phyloP scores from a whole-genome alignment of 2,113 vertebrate species.

The Sarotherodon lohbergeri region DNA sequence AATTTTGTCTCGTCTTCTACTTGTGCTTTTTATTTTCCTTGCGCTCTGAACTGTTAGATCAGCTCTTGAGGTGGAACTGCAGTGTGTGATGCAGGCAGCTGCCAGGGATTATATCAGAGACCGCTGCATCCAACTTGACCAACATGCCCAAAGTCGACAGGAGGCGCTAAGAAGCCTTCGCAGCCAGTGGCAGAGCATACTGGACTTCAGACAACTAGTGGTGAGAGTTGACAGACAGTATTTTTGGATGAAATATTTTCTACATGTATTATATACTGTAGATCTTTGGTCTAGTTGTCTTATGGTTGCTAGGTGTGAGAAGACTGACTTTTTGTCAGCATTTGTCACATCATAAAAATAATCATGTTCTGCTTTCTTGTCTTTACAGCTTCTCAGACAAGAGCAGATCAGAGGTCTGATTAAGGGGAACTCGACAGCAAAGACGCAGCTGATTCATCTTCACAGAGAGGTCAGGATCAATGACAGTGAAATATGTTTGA shows the following conservation, averaged over 20 bases:
- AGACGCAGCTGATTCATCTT: constrained; percentile 58
- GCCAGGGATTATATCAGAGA: constrained; percentile 62
- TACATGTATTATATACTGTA: neutral
- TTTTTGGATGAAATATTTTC: neutral
- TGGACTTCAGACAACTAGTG: constrained; percentile 75
- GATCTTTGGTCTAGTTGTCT: neutral
- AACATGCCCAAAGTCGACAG: constrained; percentile 54
- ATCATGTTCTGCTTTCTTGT: neutral
- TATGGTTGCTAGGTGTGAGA: neutral
- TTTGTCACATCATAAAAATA: neutral
- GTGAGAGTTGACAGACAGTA: constrained; percentile 41
- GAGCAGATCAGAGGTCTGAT: constrained; percentile 74
- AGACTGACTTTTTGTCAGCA: neutral
- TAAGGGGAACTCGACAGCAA: constrained; percentile 70
- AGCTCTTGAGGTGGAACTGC: constrained; percentile 71
- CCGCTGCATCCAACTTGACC: constrained; percentile 62
- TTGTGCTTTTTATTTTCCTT: neutral
- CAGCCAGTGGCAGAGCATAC: constrained; percentile 76
- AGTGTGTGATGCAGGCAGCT: constrained; percentile 62
- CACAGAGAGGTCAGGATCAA: constrained; percentile 64
- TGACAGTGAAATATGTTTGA: neutral
- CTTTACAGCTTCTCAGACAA: constrained; percentile 67
- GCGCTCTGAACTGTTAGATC: constrained; percentile 50
- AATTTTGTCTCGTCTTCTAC: neutral
- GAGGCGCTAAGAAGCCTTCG: constrained; percentile 70